These are phyloP conservation scores for Agrilus biguttatus DNA, from an alignment of 2,888 invertebrate genomes.

Conservation along the genomic window DNA sequence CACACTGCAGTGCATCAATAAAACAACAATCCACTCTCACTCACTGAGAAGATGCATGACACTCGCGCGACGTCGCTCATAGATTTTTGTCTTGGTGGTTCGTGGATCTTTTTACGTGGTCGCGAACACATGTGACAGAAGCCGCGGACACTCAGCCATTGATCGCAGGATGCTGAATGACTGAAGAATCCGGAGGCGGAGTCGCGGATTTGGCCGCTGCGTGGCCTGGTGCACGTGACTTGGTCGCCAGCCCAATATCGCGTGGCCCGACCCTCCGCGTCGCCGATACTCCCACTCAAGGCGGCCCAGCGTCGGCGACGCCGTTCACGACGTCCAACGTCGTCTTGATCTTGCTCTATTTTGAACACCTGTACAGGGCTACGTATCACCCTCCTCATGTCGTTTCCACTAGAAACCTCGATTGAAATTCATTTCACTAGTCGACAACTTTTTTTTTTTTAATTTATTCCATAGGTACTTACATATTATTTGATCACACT, in stretches of 20 bases:
- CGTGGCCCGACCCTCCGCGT: conserved; percentile 17
- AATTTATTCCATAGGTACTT: no score
- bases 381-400: no score
- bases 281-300: conserved; percentile 24
- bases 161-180: conserved; percentile 34
- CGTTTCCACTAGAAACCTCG: no score
- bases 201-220: conserved; percentile 34
- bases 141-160: conserved; percentile 53
- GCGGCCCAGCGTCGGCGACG: conserved; percentile 10
- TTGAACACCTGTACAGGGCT: no score
- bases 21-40: conserved; percentile 10
- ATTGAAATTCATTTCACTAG: no score
- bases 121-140: conserved; percentile 39
- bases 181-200: conserved; percentile 30
- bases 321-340: no score
- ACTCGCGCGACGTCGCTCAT: conserved; percentile 28
- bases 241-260: conserved; percentile 18
- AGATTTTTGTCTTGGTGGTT: not conserved
- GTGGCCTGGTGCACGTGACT: conserved; percentile 36
- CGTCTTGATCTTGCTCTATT: no score
- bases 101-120: not conserved
- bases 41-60: conserved; percentile 8
- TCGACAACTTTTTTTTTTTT: no score
- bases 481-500: no score
- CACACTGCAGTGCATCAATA: conserved; percentile 26